Evolutionary conservation across 2,888 invertebrate genomes (phyloP).

Genomic region (Dasysyrphus tricinctus): DNA sequence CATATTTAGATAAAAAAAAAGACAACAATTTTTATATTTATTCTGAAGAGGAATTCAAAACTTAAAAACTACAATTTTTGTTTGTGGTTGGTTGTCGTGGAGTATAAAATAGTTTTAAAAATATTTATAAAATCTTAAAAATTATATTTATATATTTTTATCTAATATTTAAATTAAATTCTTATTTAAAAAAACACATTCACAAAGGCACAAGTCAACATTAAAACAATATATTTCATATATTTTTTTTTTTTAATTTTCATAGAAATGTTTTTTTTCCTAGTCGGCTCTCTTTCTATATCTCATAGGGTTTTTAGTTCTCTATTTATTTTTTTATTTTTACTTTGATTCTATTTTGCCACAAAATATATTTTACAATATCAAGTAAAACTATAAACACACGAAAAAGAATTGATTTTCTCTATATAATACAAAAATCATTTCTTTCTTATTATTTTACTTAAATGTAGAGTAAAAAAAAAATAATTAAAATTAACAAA

Average conservation of each 20-base stretch:
- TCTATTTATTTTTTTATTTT: too few species aligned
- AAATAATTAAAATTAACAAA: constrained; percentile 74
- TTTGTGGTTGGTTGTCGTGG: constrained; percentile 52
- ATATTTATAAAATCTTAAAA: constrained; percentile 59
- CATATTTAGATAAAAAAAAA: constrained; percentile 11
- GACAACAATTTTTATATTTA: constrained; percentile 15
- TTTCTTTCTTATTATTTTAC: constrained; percentile 54
- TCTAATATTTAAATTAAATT: constrained; percentile 12
- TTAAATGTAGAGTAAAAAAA: constrained; percentile 47
- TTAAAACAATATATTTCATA: constrained; percentile 80
- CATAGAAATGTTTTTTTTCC: constrained; percentile 44
- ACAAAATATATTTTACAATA: constrained; percentile 46
- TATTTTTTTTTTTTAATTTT: constrained; percentile 56
- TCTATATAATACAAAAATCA: constrained; percentile 29
- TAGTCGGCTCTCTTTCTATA: constrained; percentile 38
- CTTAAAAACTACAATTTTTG: constrained; percentile 51
- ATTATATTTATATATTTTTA: constrained; percentile 27
- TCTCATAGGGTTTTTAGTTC: constrained; percentile 20
- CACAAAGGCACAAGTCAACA: constrained; percentile 84
- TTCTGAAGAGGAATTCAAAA: constrained; percentile 52
- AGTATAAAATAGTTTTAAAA: constrained; percentile 61
- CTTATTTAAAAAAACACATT: constrained; percentile 54
- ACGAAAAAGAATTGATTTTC: constrained; percentile 45
- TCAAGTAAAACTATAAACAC: constrained; percentile 74
- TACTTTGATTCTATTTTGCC: constrained; percentile 29